A percentile compares a stretch with the other conserved stretches of the same genome.
Evolutionary conservation across 2,113 vertebrate genomes (phyloP).

Genomic region (Toxostoma redivivum): DNA sequence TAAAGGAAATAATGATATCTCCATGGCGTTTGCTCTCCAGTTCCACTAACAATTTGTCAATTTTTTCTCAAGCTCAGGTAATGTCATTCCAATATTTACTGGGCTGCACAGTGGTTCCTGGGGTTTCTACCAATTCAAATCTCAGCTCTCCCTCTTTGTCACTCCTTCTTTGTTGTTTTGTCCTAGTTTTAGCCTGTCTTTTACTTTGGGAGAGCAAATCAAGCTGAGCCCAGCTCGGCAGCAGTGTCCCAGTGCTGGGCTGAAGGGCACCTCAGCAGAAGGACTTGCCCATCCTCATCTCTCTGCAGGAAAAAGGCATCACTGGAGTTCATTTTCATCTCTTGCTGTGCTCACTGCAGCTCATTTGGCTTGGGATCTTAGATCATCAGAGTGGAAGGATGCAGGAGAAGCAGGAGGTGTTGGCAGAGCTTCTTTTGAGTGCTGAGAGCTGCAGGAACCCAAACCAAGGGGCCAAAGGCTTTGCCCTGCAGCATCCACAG

Average conservation of each 20-base stretch:
- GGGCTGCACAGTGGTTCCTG: neutral
- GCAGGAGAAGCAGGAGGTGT: neutral
- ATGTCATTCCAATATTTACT: constrained; percentile 34
- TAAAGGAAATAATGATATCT: constrained; percentile 48
- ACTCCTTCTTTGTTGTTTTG: neutral
- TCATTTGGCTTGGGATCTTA: neutral
- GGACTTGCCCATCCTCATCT: neutral
- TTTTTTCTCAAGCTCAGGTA: neutral
- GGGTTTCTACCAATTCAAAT: neutral
- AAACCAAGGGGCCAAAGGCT: neutral
- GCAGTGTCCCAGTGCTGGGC: neutral
- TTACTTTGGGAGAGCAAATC: neutral
- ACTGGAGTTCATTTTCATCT: neutral
- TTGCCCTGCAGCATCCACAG: neutral
- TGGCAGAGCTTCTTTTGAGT: neutral
- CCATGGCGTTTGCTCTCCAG: constrained; percentile 6
- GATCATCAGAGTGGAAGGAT: neutral
- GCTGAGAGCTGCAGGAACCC: neutral
- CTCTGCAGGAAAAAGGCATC: neutral
- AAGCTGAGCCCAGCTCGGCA: neutral
- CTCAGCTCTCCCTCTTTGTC: neutral
- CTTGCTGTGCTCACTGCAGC: neutral
- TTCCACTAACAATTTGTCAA: constrained; percentile 11
- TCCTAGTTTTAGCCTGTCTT: neutral
- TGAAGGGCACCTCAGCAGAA: neutral